These are phyloP conservation scores for Zoanthus gigantus DNA, from an alignment of 92 coral and sea anemone genomes.

Conservation along the genomic window DNA sequence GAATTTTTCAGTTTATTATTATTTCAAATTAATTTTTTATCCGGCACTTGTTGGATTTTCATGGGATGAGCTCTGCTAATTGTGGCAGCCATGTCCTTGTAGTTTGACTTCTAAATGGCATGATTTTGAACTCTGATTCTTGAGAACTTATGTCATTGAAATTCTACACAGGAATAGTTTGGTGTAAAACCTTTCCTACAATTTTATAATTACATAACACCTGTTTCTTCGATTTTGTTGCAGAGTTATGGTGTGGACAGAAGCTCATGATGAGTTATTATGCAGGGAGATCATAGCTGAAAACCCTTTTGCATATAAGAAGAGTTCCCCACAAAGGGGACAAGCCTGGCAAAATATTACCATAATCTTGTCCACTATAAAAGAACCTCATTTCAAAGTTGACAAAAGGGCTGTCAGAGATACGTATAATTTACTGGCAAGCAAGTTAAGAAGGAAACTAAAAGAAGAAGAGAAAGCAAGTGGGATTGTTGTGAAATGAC, in stretches of 20 bases:
- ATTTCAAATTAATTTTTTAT: constrained; percentile 5
- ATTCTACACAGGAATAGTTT: constrained; percentile 6
- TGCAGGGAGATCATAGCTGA: not conserved
- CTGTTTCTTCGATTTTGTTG: constrained; percentile 2
- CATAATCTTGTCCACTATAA: constrained; percentile 17
- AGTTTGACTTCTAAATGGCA: constrained; percentile 4
- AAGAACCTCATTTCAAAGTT: constrained; percentile 36
- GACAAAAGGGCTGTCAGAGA: constrained; percentile 56
- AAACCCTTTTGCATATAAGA: constrained; percentile 12
- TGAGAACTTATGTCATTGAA: constrained; percentile 6
- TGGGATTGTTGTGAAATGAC: constrained; percentile 55
- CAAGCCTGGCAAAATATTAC: constrained; percentile 17
- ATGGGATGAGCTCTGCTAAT: constrained; percentile 11
- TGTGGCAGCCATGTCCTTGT: constrained; percentile 17
- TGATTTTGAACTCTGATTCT: constrained; percentile 3
- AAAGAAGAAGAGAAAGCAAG: constrained; percentile 51
- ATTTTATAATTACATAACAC: not conserved
- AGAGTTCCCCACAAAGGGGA: constrained; percentile 11
- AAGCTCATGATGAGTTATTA: not conserved
- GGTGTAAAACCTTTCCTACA: constrained; percentile 4
- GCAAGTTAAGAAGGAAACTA: constrained; percentile 32
- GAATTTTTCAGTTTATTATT: constrained; percentile 3
- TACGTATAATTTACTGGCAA: constrained; percentile 42
- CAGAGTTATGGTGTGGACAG: constrained; percentile 19
- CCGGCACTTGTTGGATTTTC: constrained; percentile 6